A percentile compares a stretch with the other conserved stretches of the same genome.
Conservation (phyloP, 2,888 invertebrate genomes). For the Lycocerus yunnanus region DNA sequence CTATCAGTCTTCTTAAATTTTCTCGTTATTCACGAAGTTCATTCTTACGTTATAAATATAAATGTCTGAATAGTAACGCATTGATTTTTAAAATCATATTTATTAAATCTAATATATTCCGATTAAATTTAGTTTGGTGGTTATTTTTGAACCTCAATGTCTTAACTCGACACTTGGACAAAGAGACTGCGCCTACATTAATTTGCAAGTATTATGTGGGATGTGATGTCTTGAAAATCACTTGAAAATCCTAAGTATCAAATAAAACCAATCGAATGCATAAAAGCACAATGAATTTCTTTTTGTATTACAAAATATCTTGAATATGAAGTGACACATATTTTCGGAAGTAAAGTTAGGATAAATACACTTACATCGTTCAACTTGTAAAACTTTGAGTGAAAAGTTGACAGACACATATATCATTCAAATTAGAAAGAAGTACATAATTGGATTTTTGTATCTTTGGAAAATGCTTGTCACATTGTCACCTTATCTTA, state of each 20-base stretch:
- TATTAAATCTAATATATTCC: too few species aligned
- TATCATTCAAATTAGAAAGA: slow-evolving; percentile 22
- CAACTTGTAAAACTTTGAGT: slow-evolving; percentile 1
- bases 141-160: background rate
- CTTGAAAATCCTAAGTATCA: too few species aligned
- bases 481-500: slow-evolving; percentile 20
- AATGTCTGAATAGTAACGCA: too few species aligned
- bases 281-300: too few species aligned
- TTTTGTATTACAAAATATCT: background rate
- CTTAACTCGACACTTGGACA: too few species aligned
- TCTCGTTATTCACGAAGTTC: too few species aligned
- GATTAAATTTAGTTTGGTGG: too few species aligned
- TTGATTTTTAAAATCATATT: too few species aligned
- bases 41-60: too few species aligned
- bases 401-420: slow-evolving; percentile 17
- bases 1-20: too few species aligned
- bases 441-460: slow-evolving; percentile 19
- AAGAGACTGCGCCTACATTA: background rate
- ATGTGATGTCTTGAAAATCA: too few species aligned
- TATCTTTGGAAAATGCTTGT: slow-evolving; percentile 16
- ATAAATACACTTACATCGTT: background rate
- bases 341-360: background rate
- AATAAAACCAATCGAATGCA: too few species aligned
- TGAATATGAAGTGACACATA: background rate
- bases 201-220: background rate